A percentile compares a stretch with the other conserved stretches of the same genome.
Evolutionary conservation across 2,797 vertebrate genomes (phyloP).

Genomic region (Uromys caudimaculatus): DNA sequence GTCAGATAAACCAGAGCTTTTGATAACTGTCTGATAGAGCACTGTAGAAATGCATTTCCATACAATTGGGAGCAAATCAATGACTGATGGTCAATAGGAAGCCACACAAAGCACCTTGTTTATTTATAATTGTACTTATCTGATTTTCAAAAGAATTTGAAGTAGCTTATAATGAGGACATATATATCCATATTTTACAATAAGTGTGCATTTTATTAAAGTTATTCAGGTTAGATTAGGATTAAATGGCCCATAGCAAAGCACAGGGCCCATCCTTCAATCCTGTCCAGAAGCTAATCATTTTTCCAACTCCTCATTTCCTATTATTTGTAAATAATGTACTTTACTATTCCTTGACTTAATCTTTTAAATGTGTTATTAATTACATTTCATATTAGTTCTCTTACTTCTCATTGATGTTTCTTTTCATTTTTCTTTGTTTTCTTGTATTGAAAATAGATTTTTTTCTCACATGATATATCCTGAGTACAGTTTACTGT

Average conservation of each 20-base stretch:
- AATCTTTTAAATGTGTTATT: not conserved
- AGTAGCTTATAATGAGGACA: not conserved
- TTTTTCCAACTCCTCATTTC: not conserved
- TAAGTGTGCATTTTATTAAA: not conserved
- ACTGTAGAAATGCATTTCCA: not conserved
- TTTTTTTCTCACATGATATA: not conserved
- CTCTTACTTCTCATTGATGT: not conserved
- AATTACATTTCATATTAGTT: not conserved
- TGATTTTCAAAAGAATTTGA: not conserved
- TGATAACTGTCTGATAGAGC: not conserved
- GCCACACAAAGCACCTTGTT: not conserved
- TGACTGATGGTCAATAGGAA: not conserved
- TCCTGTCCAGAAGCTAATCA: not conserved
- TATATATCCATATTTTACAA: not conserved
- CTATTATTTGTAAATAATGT: not conserved
- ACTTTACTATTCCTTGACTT: not conserved
- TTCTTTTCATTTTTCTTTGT: not conserved
- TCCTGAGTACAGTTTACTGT: not conserved
- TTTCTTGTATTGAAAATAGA: not conserved
- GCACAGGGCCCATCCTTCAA: not conserved
- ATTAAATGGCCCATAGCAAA: not conserved
- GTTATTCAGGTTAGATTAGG: not conserved
- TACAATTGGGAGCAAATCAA: not conserved
- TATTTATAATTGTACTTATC: not conserved
- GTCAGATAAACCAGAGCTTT: not conserved